phyloP scores from a whole-genome alignment of 2,888 invertebrate species.

The Apotomis betuletana region DNA sequence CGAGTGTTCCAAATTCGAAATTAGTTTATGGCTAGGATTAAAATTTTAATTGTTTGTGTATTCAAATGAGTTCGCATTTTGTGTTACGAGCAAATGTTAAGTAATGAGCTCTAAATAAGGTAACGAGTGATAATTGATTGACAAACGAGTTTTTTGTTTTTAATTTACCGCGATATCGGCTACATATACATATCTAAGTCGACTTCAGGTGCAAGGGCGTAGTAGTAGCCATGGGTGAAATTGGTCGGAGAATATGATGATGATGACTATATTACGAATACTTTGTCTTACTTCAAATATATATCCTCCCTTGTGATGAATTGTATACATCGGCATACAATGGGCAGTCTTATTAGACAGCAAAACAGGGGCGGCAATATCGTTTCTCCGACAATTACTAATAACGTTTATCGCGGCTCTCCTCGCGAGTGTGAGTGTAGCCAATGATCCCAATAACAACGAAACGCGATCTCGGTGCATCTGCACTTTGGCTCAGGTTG shows the following conservation, averaged over 20 bases:
- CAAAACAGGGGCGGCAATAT: not conserved
- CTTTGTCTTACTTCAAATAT: too few relatives aligned
- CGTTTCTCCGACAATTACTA: not conserved
- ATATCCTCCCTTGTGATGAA: not conserved
- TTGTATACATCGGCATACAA: not conserved
- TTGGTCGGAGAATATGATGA: too few relatives aligned
- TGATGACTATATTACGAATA: too few relatives aligned
- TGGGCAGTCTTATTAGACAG: not conserved
- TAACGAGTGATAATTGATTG: too few relatives aligned
- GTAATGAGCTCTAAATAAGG: too few relatives aligned
- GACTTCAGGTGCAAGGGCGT: too few relatives aligned
- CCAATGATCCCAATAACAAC: not conserved
- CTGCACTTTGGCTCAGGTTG: not conserved
- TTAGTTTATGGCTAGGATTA: slow-evolving; percentile 54
- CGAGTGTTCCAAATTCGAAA: slow-evolving; percentile 53
- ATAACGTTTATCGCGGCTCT: not conserved
- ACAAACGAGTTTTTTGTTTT: too few relatives aligned
- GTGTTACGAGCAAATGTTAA: too few relatives aligned
- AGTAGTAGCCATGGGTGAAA: too few relatives aligned
- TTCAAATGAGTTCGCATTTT: not conserved
- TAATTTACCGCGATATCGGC: too few relatives aligned
- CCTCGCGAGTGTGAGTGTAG: not conserved
- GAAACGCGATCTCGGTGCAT: not conserved
- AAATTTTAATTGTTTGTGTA: slow-evolving; percentile 2
- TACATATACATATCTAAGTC: too few relatives aligned